Evolutionary conservation across 2,797 vertebrate species (phyloP), one percentile per base, ranked within the genome.

Genomic region (Corythornis leucogaster): DNA sequence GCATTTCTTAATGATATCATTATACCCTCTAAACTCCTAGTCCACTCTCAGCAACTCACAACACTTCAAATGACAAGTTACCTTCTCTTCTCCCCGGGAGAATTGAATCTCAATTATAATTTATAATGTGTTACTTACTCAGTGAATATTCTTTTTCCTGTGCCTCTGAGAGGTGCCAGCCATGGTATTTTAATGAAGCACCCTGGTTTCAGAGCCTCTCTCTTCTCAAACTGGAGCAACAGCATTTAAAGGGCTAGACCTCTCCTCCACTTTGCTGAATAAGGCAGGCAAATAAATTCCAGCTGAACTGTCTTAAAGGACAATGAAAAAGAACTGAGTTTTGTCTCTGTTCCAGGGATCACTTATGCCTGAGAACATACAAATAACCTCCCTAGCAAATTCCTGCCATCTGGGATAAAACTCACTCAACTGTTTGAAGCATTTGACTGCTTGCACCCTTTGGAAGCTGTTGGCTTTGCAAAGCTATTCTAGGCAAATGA

Each of bases 1-100:
- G 90, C 90, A 89, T 93, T 95, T 93, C 80, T 95, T 96, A 96
- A 96, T 96, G 90, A 96, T 94, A 93, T 93, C 90, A 96, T 95
- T 96, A 96, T 94, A 93, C 77, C 91, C 88, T 87, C 89, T 83
- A 95, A 92, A 96, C 81, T 95, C 68, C 57, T 71, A 54, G 92
- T 95, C 91, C 86, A 92, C 84, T 91, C 95, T 94, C 64, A 67
- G 73, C 89, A 90, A 89, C 85, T 85, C 92, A 89, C 87, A 94
- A 93, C 82, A 80, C 63, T 92, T 93, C 93, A 92, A 94, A 92
- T 94, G 94, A 95, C 93, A 94, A 92, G 92, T 96, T 95, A 79
- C 93, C 85, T 89, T 92, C 92, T 55, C 73, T 88, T 87, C 82
- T 95, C 83, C 87, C 92, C 70, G 54, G 58, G 87, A 94, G 94